phyloP scores from a whole-genome alignment of 2,888 invertebrate genomes.

The Limnephilus lunatus region DNA sequence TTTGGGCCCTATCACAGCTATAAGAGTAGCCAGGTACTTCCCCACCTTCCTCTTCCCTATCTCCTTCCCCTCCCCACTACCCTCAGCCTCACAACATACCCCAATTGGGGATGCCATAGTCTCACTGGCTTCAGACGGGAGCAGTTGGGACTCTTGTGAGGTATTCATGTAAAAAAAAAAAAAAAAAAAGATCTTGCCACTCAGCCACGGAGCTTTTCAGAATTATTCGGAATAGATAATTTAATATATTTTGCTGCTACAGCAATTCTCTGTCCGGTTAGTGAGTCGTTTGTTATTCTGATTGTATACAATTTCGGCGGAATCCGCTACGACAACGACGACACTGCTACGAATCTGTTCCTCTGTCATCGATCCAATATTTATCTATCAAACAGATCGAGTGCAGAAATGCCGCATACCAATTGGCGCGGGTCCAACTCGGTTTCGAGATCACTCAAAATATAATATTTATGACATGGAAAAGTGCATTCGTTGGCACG shows the following conservation, averaged over 20 bases:
- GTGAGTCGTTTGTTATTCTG: neutral
- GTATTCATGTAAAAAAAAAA: too few species aligned
- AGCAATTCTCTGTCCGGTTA: neutral
- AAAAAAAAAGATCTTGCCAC: too few species aligned
- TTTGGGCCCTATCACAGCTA: too few species aligned
- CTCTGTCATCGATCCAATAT: neutral
- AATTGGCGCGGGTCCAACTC: neutral
- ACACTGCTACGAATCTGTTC: neutral
- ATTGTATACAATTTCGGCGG: neutral
- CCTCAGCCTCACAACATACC: too few species aligned
- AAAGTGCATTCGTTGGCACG: neutral
- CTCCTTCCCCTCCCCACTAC: too few species aligned
- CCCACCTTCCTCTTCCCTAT: too few species aligned
- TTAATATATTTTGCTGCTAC: neutral
- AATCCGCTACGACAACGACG: neutral
- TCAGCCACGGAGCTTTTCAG: too few species aligned
- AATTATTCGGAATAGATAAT: neutral
- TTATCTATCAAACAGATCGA: constrained; percentile 1
- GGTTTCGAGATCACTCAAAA: neutral
- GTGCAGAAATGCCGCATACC: constrained; percentile 4
- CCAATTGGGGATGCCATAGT: too few species aligned
- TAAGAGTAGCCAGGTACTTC: too few species aligned
- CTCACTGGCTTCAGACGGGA: too few species aligned
- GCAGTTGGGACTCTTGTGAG: too few species aligned
- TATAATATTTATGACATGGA: constrained; percentile 7